Evolutionary conservation across 1,140 invertebrate species (phyloP).

Genomic region (Meloidogyne chitwoodi): DNA sequence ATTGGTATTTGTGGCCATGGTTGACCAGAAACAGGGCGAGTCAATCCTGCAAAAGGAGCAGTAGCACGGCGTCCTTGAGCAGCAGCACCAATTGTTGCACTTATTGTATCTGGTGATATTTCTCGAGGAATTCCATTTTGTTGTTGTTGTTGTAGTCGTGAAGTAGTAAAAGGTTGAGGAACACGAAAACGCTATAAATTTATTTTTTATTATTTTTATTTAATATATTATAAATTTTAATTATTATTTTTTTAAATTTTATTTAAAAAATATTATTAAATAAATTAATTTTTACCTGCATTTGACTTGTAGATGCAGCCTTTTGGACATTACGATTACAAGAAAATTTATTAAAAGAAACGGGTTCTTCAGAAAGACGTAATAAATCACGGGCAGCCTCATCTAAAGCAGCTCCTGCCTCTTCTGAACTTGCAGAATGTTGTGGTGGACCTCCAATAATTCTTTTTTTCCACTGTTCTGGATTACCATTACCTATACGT

Average conservation of each 20-base stretch:
- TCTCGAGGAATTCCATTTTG: not conserved
- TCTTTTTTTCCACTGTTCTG: not conserved
- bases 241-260: no score
- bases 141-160: not conserved
- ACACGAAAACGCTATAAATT: conserved; percentile 2
- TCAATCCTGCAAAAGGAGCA: conserved; percentile 17
- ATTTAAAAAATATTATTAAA: no score
- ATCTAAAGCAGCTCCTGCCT: conserved; percentile 27
- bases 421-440: conserved; percentile 2
- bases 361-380: conserved; percentile 37
- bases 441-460: not conserved
- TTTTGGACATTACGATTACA: conserved; percentile 29
- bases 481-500: not conserved
- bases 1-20: conserved; percentile 1
- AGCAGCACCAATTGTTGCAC: not conserved
- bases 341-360: conserved; percentile 24
- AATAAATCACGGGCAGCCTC: conserved; percentile 41
- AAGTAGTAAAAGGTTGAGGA: not conserved
- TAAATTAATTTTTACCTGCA: conserved; percentile 10
- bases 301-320: conserved; percentile 40
- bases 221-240: no score
- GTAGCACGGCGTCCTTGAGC: conserved; percentile 7
- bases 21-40: not conserved
- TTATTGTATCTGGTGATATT: conserved; percentile 12
- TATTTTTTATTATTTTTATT: not conserved